Conservation (phyloP, 2,113 vertebrate species). For the Leptosomus discolor region DNA sequence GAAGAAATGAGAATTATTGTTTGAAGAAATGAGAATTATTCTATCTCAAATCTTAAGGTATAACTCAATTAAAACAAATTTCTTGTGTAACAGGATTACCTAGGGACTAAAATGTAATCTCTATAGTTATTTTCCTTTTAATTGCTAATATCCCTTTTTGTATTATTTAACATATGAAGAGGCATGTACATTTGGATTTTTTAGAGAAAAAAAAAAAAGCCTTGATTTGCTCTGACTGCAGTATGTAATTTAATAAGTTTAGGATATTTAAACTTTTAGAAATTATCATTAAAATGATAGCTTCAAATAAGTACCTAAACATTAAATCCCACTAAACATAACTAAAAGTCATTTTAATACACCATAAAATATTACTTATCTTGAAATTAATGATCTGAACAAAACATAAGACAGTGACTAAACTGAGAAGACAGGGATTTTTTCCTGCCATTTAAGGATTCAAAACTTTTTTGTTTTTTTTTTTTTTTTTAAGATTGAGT, state of each 20-base stretch:
- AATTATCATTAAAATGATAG: neutral
- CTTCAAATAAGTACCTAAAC: neutral
- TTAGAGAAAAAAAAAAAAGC: neutral
- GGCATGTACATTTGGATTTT: neutral
- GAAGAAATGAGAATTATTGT: neutral
- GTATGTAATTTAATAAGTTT: neutral
- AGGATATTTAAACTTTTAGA: neutral
- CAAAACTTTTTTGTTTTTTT: no score
- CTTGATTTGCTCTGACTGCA: neutral
- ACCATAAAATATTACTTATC: neutral
- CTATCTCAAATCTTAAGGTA: neutral
- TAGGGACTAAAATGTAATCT: neutral
- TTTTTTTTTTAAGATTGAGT: neutral
- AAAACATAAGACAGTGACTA: neutral
- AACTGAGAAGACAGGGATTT: neutral
- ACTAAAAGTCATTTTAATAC: neutral
- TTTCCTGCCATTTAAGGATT: neutral
- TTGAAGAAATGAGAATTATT: neutral
- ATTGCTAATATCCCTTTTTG: neutral
- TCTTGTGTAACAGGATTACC: neutral
- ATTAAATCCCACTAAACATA: neutral
- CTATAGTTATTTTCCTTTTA: conserved; percentile 13
- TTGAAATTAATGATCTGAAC: neutral
- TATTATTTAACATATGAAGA: neutral
- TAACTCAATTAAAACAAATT: neutral